Base-by-base conservation (phyloP, 37 sponge, comb jelly and placozoan species). In the Halichondria panicea region DNA sequence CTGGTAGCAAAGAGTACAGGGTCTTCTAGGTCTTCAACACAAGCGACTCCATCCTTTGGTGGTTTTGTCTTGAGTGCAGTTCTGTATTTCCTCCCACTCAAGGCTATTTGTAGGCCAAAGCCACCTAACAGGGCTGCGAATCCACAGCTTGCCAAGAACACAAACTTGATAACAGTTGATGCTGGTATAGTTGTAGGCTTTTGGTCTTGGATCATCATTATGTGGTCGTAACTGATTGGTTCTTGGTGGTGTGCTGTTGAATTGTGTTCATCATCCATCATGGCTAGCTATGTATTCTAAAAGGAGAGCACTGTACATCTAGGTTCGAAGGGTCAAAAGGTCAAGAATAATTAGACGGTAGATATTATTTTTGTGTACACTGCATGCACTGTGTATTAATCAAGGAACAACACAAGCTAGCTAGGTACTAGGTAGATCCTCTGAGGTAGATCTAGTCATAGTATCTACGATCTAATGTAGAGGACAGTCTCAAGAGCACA, bases 1-100 rank as follows among this genome's bases (percentile, higher is more conserved):
- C 89, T 76, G 27, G 48, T 33, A 15, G 89, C 89, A 25, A 88
- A 63, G n/a, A 57, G 64, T 0, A 42, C 67, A 19, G 89, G 89
- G 52, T 69, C 55, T 55, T 82, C 89, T 24, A 44, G 41, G 2
- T 2, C 60, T 22, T 53, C 41, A 1, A 33, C 76, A 34, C 37
- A n/a, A n/a, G n/a, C n/a, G n/a, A n/a, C n/a, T n/a, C 7, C 39
- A 65, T 65, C 5, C 4, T 5, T 7, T 24, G 53, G 44, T 7
- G 70, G 32, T 70, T 46, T 15, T 2, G 22, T 6, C 46, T 48
- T 48, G 7, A 70, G 2, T n/a, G 27, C 53, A 31, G 38, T 32
- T 7, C 46, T 45, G 31, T 50, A 70, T 24, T 30, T 70, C 41
- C 42, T 71, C 36, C 25, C 52, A 18, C 53, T 65, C 27, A 81